Evolutionary conservation across 2,888 invertebrate genomes (phyloP).

Genomic region (Syritta pipiens): DNA sequence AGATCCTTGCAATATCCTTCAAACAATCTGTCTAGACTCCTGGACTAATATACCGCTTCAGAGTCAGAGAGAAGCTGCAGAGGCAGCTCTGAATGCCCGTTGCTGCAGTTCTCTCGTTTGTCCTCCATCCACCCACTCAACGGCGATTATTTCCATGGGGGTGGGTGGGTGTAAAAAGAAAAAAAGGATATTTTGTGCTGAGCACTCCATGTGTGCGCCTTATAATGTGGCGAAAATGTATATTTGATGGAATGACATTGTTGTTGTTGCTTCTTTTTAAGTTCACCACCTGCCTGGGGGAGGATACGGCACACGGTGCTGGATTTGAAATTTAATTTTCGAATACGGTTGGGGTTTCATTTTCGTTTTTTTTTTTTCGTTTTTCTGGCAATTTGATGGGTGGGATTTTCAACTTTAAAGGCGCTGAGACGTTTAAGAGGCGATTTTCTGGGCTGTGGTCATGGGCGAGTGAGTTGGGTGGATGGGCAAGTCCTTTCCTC

Average conservation of each 20-base stretch:
- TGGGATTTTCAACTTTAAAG: no score
- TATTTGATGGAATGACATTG: slow-evolving; percentile 52
- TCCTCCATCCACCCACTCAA: slow-evolving; percentile 18
- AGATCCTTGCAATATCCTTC: slow-evolving; percentile 23
- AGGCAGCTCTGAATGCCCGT: slow-evolving; percentile 40
- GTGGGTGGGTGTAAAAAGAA: slow-evolving; percentile 21
- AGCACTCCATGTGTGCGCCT: slow-evolving; percentile 32
- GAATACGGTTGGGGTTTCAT: slow-evolving; percentile 40
- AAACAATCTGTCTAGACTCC: slow-evolving; percentile 66
- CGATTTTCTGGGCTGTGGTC: no score
- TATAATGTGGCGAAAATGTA: slow-evolving; percentile 60
- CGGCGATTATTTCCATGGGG: slow-evolving; percentile 60
- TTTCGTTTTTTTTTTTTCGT: no score
- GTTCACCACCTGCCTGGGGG: slow-evolving; percentile 29
- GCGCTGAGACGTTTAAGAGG: no score
- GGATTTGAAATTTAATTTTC: slow-evolving; percentile 50
- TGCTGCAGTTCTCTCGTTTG: slow-evolving; percentile 31
- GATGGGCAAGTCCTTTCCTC: no score
- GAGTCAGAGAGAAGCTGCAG: slow-evolving; percentile 34
- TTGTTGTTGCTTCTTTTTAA: slow-evolving; percentile 35
- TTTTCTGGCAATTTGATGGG: no score
- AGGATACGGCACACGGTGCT: slow-evolving; percentile 10
- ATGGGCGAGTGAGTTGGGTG: no score
- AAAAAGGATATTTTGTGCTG: slow-evolving; percentile 57
- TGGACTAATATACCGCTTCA: slow-evolving; percentile 55